phyloP scores from a whole-genome alignment of 2,113 vertebrate genomes.

The Damaliscus lunatus region DNA sequence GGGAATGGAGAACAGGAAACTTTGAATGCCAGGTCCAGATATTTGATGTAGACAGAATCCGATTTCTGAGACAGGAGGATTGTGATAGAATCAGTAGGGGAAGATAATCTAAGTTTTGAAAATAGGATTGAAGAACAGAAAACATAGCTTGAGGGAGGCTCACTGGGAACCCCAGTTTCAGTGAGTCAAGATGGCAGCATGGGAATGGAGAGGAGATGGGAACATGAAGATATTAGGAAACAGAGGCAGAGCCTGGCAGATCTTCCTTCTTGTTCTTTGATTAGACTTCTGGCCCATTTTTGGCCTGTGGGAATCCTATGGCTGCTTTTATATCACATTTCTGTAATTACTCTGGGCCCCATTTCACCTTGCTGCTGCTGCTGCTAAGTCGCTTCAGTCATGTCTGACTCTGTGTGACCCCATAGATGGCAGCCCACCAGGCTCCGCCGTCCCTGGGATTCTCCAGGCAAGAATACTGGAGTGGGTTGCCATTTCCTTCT shows the following conservation, averaged over 20 bases:
- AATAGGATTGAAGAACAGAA: background rate
- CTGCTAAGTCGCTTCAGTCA: too few species aligned
- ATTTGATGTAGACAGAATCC: background rate
- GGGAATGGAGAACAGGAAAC: background rate
- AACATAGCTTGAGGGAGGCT: background rate
- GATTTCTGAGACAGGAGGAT: background rate
- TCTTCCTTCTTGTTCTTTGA: background rate
- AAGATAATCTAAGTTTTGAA: background rate
- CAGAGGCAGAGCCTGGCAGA: background rate
- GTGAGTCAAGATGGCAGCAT: background rate
- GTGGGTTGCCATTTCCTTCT: too few species aligned
- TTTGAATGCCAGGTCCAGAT: background rate
- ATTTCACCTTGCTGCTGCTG: background rate
- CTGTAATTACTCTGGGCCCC: background rate
- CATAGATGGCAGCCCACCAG: too few species aligned
- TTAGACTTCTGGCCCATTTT: background rate
- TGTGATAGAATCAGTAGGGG: background rate
- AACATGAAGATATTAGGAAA: background rate
- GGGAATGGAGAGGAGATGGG: background rate
- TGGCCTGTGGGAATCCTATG: background rate
- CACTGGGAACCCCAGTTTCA: background rate
- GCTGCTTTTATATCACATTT: background rate
- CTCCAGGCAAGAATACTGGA: too few species aligned
- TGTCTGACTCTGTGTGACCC: too few species aligned
- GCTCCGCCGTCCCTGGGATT: fast-evolving